Percentiles rank a stretch among this genome's conserved stretches.
phyloP scores from a whole-genome alignment of 1,140 invertebrate genomes.

The Caenorhabditis brenneri region DNA sequence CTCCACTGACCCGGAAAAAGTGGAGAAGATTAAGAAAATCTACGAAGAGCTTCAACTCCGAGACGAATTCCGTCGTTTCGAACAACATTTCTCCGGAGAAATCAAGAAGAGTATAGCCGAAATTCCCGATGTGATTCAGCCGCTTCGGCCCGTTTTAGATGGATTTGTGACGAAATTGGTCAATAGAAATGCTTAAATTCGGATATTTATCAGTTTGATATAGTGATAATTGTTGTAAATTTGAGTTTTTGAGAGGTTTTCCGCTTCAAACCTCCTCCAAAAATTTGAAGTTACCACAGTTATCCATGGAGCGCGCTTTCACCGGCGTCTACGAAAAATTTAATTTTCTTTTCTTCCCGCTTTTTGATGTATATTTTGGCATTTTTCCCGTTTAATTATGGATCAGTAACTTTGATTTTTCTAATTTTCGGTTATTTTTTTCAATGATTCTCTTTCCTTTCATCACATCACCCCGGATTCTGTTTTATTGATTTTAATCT shows the following conservation, averaged over 20 bases:
- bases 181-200: slow-evolving; percentile 15
- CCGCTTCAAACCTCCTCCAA: background rate
- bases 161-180: slow-evolving; percentile 21
- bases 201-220: background rate
- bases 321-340: too few relatives aligned
- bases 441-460: background rate
- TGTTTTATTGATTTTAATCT: background rate
- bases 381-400: background rate
- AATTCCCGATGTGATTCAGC: slow-evolving; percentile 31
- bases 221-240: background rate
- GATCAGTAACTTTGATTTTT: too few relatives aligned
- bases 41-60: slow-evolving; percentile 18
- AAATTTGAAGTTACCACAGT: too few relatives aligned
- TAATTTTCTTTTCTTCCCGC: too few relatives aligned
- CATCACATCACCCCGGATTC: background rate
- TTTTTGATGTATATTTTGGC: too few relatives aligned
- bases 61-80: slow-evolving; percentile 42
- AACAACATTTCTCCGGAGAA: slow-evolving; percentile 39
- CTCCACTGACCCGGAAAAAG: background rate
- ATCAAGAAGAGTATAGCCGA: slow-evolving; percentile 28
- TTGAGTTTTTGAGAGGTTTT: background rate
- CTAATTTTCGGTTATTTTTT: background rate
- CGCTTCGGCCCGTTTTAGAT: slow-evolving; percentile 33
- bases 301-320: too few relatives aligned
- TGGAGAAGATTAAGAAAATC: slow-evolving; percentile 27